Conservation (phyloP, 2,797 vertebrate genomes). For the Poecilia wingei region DNA sequence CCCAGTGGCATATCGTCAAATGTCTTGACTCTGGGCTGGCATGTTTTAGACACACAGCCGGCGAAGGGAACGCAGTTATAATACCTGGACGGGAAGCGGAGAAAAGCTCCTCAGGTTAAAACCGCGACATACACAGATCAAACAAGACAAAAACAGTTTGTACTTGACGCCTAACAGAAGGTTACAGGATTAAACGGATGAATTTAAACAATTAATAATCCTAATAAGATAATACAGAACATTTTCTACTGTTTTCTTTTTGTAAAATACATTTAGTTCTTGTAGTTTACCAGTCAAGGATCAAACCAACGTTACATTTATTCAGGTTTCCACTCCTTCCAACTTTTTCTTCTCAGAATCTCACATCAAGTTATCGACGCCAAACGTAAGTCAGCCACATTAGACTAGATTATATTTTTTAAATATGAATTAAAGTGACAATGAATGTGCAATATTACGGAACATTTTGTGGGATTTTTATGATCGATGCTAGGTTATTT, state of each 20-base stretch:
- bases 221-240: neutral
- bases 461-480: neutral
- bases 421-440: neutral
- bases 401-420: neutral
- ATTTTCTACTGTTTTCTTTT: neutral
- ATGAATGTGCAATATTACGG: neutral
- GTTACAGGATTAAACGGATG: neutral
- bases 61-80: conserved; percentile 96
- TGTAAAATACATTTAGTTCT: neutral
- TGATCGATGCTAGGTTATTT: neutral
- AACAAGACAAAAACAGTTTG: neutral
- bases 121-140: neutral
- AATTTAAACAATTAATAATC: neutral
- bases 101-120: conserved; percentile 5
- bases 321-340: neutral
- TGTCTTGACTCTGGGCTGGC: conserved; percentile 90
- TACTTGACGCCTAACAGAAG: neutral
- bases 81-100: conserved; percentile 82
- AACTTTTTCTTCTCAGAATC: neutral
- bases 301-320: neutral
- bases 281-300: neutral
- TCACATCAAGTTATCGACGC: neutral
- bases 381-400: neutral
- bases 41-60: conserved; percentile 87
- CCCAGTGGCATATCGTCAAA: conserved; percentile 95